A percentile compares a stretch with the other conserved stretches of the same genome.
Conservation (phyloP, 2,888 invertebrate species). For the Lordiphosa andalusiaca region DNA sequence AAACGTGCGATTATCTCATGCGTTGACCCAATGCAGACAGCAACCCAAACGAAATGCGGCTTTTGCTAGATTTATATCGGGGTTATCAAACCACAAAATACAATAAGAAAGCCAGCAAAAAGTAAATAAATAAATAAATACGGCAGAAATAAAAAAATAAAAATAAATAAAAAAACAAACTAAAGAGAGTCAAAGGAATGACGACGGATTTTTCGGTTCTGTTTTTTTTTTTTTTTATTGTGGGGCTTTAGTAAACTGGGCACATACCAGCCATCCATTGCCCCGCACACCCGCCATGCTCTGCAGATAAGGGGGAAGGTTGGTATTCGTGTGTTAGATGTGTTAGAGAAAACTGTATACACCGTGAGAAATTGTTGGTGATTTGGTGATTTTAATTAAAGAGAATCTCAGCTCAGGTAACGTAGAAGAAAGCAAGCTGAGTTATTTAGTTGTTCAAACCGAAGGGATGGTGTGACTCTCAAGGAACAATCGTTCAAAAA, state of each 20-base stretch:
- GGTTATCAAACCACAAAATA: constrained; percentile 40
- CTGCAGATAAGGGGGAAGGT: no score
- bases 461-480: no score
- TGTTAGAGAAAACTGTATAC: neutral
- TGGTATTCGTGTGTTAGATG: no score
- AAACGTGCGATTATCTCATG: constrained; percentile 45
- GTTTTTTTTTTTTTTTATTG: no score
- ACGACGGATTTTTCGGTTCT: neutral
- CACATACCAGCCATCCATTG: constrained; percentile 39
- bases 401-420: no score
- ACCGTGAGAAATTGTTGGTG: neutral
- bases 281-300: neutral
- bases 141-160: no score
- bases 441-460: no score
- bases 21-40: constrained; percentile 26
- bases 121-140: constrained; percentile 14
- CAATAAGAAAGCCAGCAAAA: constrained; percentile 23
- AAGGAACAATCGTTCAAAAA: no score
- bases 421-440: no score
- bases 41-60: constrained; percentile 30
- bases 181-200: constrained; percentile 19
- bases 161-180: constrained; percentile 6
- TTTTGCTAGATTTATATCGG: constrained; percentile 58
- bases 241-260: constrained; percentile 32
- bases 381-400: no score